A percentile compares a stretch with the other conserved stretches of the same genome.
phyloP scores from a whole-genome alignment of 2,797 vertebrate genomes.

The Falco cherrug region DNA sequence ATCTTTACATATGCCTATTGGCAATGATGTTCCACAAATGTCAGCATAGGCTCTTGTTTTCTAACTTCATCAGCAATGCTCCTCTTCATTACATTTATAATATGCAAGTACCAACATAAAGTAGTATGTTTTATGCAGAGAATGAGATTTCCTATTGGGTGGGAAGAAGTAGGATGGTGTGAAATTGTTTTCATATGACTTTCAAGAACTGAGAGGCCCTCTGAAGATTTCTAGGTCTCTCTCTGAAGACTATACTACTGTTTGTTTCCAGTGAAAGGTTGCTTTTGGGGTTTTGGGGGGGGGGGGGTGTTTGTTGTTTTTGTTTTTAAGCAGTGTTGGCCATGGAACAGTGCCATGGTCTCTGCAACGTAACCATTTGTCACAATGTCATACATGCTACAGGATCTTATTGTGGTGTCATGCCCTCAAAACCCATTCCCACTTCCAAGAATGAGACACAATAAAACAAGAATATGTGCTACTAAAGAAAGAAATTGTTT shows the following conservation, averaged over 20 bases:
- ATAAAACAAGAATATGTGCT: constrained; percentile 58
- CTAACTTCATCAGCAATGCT: constrained; percentile 7
- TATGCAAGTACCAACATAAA: neutral
- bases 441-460: constrained; percentile 53
- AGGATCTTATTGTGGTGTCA: constrained; percentile 55
- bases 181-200: neutral
- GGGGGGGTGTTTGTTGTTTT: no score
- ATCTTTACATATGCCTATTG: constrained; percentile 51
- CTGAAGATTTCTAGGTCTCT: neutral
- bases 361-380: constrained; percentile 54
- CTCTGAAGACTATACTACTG: neutral
- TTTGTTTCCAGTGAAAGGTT: neutral
- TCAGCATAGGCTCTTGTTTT: constrained; percentile 15
- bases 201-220: neutral
- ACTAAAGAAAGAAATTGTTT: constrained; percentile 68
- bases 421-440: constrained; percentile 57
- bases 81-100: neutral
- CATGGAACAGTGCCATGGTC: neutral
- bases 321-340: neutral
- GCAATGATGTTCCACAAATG: constrained; percentile 45
- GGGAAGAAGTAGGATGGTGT: neutral
- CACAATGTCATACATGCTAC: constrained; percentile 5
- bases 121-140: neutral
- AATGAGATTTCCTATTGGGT: neutral
- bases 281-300: neutral